These are phyloP conservation scores for Megatriorchis doriae DNA, from an alignment of 2,113 vertebrate species.

Conservation along the genomic window DNA sequence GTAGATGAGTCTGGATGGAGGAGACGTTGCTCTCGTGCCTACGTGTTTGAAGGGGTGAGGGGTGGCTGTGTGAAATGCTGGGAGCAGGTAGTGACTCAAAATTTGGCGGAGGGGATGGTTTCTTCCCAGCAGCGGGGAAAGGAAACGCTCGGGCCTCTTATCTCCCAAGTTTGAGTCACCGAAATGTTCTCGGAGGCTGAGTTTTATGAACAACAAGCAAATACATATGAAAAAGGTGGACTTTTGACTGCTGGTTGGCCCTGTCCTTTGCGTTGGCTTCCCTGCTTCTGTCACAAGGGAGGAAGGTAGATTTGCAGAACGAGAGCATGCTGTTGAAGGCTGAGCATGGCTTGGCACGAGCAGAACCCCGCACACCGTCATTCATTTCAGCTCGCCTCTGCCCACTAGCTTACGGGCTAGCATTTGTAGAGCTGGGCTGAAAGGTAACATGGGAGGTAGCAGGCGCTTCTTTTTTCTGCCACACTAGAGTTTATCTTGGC, in stretches of 20 bases:
- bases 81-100: background rate
- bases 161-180: background rate
- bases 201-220: background rate
- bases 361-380: background rate
- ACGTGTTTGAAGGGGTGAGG: background rate
- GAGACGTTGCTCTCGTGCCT: background rate
- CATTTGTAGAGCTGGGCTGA: background rate
- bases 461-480: background rate
- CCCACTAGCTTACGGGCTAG: fast-evolving
- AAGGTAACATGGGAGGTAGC: background rate
- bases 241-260: background rate
- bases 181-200: background rate
- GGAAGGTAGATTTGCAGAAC: background rate
- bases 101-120: background rate
- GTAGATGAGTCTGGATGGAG: background rate
- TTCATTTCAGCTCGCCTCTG: background rate
- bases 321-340: background rate
- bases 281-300: background rate
- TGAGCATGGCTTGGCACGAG: background rate
- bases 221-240: background rate
- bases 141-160: background rate
- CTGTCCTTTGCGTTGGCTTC: background rate
- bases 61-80: background rate
- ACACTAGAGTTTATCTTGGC: background rate
- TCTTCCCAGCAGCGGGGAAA: background rate